A percentile compares a stretch with the other conserved stretches of the same genome.
phyloP scores from a whole-genome alignment of 1,140 invertebrate species.

The Oedothorax gibbosus region DNA sequence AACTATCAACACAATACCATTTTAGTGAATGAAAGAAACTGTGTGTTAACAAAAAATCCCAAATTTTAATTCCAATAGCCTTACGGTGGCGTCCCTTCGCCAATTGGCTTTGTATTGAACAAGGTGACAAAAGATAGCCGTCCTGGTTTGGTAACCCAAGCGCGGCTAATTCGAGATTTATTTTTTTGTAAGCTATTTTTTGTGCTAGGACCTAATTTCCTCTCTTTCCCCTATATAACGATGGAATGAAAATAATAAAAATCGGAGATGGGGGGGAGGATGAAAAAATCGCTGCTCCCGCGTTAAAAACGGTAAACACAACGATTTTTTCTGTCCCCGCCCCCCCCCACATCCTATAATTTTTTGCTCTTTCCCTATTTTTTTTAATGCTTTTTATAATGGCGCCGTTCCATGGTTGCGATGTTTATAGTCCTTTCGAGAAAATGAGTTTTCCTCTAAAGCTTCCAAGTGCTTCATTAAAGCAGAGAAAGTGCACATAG shows the following conservation, averaged over 20 bases:
- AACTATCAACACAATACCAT: too few species aligned
- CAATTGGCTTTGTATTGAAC: neutral
- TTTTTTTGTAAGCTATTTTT: conserved; percentile 50
- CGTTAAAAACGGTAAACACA: conserved; percentile 59
- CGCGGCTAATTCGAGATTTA: conserved; percentile 59
- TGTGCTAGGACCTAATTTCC: conserved; percentile 53
- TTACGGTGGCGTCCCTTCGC: neutral
- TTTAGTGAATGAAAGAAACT: too few species aligned
- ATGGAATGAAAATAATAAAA: conserved; percentile 58
- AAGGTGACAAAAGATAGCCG: conserved; percentile 53
- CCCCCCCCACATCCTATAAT: conserved; percentile 25
- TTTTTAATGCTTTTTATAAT: conserved; percentile 61
- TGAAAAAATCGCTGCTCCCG: conserved; percentile 50
- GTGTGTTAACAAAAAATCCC: neutral
- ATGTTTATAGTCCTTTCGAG: conserved; percentile 57
- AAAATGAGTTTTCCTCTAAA: conserved; percentile 60
- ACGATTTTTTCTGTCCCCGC: conserved; percentile 19
- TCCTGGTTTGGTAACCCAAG: conserved; percentile 46
- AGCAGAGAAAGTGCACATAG: conserved; percentile 51
- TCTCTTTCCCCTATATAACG: conserved; percentile 44
- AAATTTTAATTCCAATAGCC: conserved; percentile 12
- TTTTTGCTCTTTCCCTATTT: conserved; percentile 44
- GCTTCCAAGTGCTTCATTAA: conserved; percentile 60
- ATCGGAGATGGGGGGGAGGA: neutral
- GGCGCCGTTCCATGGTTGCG: conserved; percentile 44